Conservation (phyloP, 2,113 vertebrate genomes). For the Fregetta grallaria region DNA sequence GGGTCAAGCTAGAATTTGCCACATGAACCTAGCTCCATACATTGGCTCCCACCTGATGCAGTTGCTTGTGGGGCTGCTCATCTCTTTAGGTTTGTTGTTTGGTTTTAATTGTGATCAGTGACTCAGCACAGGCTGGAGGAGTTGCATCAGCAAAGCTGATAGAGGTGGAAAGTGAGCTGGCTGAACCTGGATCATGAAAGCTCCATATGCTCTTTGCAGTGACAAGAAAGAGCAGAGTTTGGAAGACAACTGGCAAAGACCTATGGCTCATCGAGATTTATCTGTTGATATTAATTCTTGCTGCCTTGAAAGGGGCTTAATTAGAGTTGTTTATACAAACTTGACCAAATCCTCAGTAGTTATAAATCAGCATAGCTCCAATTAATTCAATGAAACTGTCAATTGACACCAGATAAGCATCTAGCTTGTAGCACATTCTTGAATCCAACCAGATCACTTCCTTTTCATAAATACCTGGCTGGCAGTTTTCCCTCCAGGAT, state of each 20-base stretch:
- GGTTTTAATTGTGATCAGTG: background rate
- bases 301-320: background rate
- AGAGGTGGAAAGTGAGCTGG: background rate
- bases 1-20: background rate
- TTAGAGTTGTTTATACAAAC: background rate
- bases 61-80: background rate
- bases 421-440: background rate
- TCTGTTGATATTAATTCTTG: background rate
- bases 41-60: background rate
- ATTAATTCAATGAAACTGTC: constrained; percentile 7
- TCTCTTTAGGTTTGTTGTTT: background rate
- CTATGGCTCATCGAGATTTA: background rate
- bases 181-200: background rate
- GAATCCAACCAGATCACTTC: background rate
- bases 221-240: background rate
- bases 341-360: background rate
- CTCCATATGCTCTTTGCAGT: background rate
- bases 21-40: background rate
- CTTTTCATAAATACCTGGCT: background rate
- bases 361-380: background rate
- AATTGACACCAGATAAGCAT: background rate
- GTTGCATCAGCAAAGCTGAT: background rate
- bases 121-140: background rate
- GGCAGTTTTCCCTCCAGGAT: background rate
- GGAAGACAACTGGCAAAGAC: background rate